Evolutionary conservation across 2,888 invertebrate species (phyloP), one percentile per base, ranked within the genome.

Genomic region (Drosophila anceps): DNA sequence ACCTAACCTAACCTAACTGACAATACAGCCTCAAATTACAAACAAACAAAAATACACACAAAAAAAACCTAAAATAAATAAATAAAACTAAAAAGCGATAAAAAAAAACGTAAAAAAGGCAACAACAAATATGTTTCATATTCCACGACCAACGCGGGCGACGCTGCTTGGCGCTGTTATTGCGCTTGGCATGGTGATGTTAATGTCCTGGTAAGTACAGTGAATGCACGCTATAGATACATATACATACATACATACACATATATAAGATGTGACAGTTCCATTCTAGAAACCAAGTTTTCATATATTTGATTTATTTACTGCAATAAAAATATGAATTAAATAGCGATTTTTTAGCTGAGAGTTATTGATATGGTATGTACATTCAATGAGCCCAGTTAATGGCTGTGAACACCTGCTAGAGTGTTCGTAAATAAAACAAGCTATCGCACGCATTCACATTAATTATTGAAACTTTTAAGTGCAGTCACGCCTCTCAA

Each of bases 131-230:
- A 91, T 91, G 91, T 80, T 88, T 41, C 79, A 82, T 70, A 76
- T 90, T 72, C 75, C 81, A 57, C 68, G 84, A 69, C 80, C 82
- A 33, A 81, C 75, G 44, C 80, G 78, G 60, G 62, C 86, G 39
- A 67, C 81, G 59, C 66, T 91, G 60, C 82, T 84, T 39, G 77
- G 81, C 39, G 81, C 68, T 69, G 54, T 79, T 75, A 37, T 67
- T 10, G 84, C 79, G 35, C 48, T 91, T n/a, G 57, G 79, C 51
- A 68, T 79, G 51, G 65, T 87, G 63, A 57, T 84, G 46, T 61
- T 91, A 54, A 79, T 91, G 70, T 76, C 88, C 82, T 91, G 91
- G 91, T 92, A 76, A 91, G 91, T 86, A 59, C 59, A 59, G 37
- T 15, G 39, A 31, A 41, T 15, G 20, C n/a, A 24, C 24, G 24